A percentile compares a stretch with the other conserved stretches of the same genome.
These are phyloP conservation scores for Falcaria lacertinaria DNA, from an alignment of 2,888 invertebrate genomes.

Conservation along the genomic window DNA sequence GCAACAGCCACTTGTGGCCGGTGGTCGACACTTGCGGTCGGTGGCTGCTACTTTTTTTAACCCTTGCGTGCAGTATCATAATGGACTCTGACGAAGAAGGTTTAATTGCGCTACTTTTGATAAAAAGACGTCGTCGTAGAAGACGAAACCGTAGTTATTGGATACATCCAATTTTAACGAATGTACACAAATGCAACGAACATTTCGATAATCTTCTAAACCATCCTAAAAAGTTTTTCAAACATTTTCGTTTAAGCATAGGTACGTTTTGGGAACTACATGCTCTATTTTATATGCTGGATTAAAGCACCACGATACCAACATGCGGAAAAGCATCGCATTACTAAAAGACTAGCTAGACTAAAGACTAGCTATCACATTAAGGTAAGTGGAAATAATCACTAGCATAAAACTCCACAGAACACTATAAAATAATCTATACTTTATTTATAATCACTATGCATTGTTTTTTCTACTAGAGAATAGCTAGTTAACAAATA, in stretches of 20 bases:
- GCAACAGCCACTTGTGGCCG: constrained; percentile 21
- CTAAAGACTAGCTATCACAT: constrained; percentile 25
- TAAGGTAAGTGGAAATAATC: constrained; percentile 17
- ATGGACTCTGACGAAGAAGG: too few species aligned
- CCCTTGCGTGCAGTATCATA: too few species aligned
- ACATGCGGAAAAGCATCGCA: constrained; percentile 25
- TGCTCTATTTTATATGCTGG: constrained; percentile 24
- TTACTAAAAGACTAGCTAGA: too few species aligned
- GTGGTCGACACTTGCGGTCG: constrained; percentile 16
- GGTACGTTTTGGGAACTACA: constrained; percentile 24
- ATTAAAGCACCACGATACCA: constrained; percentile 25
- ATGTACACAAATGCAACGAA: constrained; percentile 20
- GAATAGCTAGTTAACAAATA: constrained; percentile 22
- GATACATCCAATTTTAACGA: too few species aligned
- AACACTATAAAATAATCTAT: constrained; percentile 13
- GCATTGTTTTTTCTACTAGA: constrained; percentile 7
- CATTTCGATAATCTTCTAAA: constrained; percentile 24
- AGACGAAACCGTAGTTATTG: too few species aligned
- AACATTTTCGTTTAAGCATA: constrained; percentile 24
- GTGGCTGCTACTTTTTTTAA: too few species aligned
- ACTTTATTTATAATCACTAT: too few species aligned
- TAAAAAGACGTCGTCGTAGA: too few species aligned
- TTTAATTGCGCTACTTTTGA: too few species aligned
- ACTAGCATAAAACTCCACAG: constrained; percentile 20
- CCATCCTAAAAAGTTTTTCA: constrained; percentile 22